Percentiles rank a stretch among this genome's conserved stretches.
These are phyloP conservation scores for Xenopus borealis DNA, from an alignment of 2,113 vertebrate genomes.

Conservation along the genomic window DNA sequence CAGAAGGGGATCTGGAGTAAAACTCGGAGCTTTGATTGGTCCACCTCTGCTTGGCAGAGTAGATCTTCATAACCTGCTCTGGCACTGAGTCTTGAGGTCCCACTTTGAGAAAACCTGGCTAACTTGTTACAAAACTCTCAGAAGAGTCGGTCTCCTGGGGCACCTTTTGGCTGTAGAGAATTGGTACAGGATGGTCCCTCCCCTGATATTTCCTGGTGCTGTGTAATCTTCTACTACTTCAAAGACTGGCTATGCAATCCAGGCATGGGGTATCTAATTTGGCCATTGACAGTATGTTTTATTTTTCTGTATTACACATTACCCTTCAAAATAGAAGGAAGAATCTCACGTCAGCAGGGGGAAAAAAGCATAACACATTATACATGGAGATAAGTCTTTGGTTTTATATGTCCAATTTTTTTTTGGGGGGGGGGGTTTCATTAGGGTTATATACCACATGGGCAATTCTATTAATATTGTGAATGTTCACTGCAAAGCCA, in stretches of 20 bases:
- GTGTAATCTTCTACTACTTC: conserved; percentile 43
- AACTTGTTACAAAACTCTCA: background rate
- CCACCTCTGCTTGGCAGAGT: background rate
- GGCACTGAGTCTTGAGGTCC: background rate
- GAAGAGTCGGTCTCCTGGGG: too few relatives aligned
- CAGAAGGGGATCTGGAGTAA: too few relatives aligned
- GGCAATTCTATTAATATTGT: conserved; percentile 34
- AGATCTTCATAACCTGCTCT: background rate
- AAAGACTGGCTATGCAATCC: conserved; percentile 69
- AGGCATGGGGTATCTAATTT: conserved; percentile 36
- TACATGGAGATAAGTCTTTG: background rate
- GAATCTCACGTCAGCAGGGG: background rate
- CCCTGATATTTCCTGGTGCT: conserved; percentile 47
- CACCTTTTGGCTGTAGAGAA: background rate
- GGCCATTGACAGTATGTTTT: background rate
- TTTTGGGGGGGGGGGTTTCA: too few relatives aligned
- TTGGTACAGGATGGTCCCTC: background rate
- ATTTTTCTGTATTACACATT: too few relatives aligned
- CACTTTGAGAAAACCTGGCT: background rate
- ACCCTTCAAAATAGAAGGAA: too few relatives aligned
- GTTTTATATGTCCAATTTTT: too few relatives aligned
- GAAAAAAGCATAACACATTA: too few relatives aligned
- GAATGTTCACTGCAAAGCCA: conserved; percentile 7
- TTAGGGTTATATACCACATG: conserved; percentile 46
- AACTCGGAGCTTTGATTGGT: background rate